Evolutionary conservation across 2,113 vertebrate species (phyloP), one percentile per base, ranked within the genome.

Genomic region (Phaethon lepturus): DNA sequence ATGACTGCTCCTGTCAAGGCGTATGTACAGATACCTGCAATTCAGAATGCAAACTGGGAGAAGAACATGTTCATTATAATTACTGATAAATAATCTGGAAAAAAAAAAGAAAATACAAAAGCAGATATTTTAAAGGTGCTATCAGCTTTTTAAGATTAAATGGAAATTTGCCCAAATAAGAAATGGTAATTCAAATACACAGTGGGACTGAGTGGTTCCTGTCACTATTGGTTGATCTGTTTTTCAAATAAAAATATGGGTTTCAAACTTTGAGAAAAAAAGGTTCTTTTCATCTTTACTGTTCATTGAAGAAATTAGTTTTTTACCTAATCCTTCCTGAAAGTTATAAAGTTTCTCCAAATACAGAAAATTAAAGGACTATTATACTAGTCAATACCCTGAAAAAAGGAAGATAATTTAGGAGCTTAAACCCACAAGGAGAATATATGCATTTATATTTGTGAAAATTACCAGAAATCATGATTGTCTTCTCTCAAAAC

Each of bases 311-410:
- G 5, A 77, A 94, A 91, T 31, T 35, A n/a, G 3, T 63, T 80
- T 83, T 95, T 97, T 77, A 78, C 25, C 19, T 59, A 55, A 86
- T 50, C 22, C 75, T 74, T 92, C 55, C 22, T 72, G 53, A 95
- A 95, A 91, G 79, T 76, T 38, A 72, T 47, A 42, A 83, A 33
- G 33, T 89, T 96, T 90, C 62, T 94, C 53, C 64, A 93, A 89
- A 92, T 93, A 56, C 1, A 73, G 50, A 95, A 64, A 28, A 72
- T 90, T 76, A 82, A 80, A 88, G 10, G 28, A 53, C 10, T 33
- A 4, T 53, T 88, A 44, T 35, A 19, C 15, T 13, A 85, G 49
- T 47, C 49, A 92, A 38, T 88, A 62, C 10, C 11, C 59, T 58
- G 31, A 78, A 82, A 35, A 94, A 92, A 47, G 8, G 8, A 85